Base-by-base conservation (phyloP, 2,113 vertebrate genomes). In the Limanda limanda region DNA sequence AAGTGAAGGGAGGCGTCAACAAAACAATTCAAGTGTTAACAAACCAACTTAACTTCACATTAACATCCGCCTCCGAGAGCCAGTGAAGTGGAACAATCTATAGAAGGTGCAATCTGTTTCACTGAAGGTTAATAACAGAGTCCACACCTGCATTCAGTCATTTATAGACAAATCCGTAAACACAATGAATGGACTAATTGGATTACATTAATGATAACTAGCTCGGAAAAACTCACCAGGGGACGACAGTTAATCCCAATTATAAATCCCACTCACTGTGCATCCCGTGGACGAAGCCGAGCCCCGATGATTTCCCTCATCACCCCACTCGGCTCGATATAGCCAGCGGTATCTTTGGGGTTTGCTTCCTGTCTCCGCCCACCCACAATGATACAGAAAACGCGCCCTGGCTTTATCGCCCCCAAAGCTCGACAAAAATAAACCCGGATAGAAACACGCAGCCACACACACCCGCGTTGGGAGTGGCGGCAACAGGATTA, bases 171-270 rank as follows among this genome's bases (percentile, higher is more conserved):
- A 70, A 82, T 84, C 56, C 79, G 78, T 76, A 75, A 84, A 79
- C 73, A 81, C 63, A 82, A 55, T 73, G 65, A 75, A 71, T 74
- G 45, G 40, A 69, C 81, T 88, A 89, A 89, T 89, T 84, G 84
- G 88, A 91, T 88, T 87, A 86, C 74, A 83, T 88, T 87, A 85
- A 84, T 85, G 89, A 91, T 83, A 83, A 91, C 85, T 81, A 77
- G 82, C 69, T 69, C 82, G 77, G 48, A 78, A 84, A 85, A 78
- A 83, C 73, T 81, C 87, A 88, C 78, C 68, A 73, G 84, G 86
- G 84, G 76, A 84, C 59, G 76, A 60, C 25, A 21, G 56, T 86
- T 91, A 89, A 92, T 92, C 89, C 88, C 81, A 86, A 88, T 87
- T 87, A 85, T 78, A 87, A 87, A 90, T 80, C 78, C 81, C 85